These are phyloP conservation scores for Antheraea assamensis DNA, from an alignment of 2,888 invertebrate species.

Conservation along the genomic window DNA sequence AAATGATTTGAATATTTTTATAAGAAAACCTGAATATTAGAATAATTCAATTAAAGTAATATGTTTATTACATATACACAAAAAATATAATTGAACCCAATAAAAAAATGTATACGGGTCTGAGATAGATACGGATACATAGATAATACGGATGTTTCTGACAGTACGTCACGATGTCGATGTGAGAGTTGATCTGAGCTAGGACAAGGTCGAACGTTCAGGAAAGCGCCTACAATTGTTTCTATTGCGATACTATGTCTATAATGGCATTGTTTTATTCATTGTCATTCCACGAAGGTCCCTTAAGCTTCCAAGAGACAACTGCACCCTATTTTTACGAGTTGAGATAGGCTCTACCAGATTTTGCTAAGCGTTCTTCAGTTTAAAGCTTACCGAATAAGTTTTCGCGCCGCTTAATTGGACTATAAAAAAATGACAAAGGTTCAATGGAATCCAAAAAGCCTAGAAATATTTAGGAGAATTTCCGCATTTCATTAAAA, in stretches of 20 bases:
- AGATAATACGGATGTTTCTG: slow-evolving; percentile 21
- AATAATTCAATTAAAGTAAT: not conserved
- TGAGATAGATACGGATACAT: not conserved
- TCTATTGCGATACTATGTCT: slow-evolving; percentile 15
- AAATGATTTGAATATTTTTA: not conserved
- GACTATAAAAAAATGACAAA: too few species aligned
- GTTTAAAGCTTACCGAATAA: not conserved
- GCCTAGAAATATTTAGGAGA: too few species aligned
- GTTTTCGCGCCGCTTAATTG: too few species aligned
- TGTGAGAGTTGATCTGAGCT: slow-evolving; percentile 23
- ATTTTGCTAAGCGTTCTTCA: not conserved
- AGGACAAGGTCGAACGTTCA: slow-evolving; percentile 29
- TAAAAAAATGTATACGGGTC: not conserved
- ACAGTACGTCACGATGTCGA: slow-evolving; percentile 32
- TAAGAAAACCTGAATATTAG: not conserved
- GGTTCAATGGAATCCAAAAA: too few species aligned
- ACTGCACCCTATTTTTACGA: not conserved
- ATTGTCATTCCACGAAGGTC: not conserved
- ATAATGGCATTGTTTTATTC: not conserved
- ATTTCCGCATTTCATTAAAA: too few species aligned
- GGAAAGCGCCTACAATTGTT: slow-evolving; percentile 26
- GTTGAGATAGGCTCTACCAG: not conserved
- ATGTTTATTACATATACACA: not conserved
- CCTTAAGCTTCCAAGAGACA: not conserved
- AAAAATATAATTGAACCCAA: not conserved